These are phyloP conservation scores for Hydrozoanthus gracilis DNA, from an alignment of 92 coral and sea anemone genomes.

Conservation along the genomic window DNA sequence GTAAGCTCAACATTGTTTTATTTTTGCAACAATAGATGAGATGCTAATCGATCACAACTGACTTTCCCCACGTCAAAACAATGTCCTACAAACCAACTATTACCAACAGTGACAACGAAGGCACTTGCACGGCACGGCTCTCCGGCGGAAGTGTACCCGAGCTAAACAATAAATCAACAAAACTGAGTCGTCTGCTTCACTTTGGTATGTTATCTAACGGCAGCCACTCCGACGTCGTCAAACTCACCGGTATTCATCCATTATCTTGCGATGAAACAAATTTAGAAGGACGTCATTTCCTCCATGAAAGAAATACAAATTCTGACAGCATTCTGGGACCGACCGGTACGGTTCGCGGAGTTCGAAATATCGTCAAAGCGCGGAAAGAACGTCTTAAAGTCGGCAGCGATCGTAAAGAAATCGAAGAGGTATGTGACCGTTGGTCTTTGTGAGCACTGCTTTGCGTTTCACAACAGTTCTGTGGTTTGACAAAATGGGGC, in stretches of 20 bases:
- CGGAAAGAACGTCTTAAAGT: slow-evolving; percentile 67
- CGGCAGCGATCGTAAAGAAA: slow-evolving; percentile 38
- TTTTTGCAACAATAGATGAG: slow-evolving; percentile 35
- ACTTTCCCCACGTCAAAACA: slow-evolving; percentile 29
- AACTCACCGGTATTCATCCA: slow-evolving; percentile 18
- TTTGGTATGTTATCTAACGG: slow-evolving; percentile 15
- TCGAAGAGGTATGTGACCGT: slow-evolving; percentile 57
- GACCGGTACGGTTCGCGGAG: slow-evolving; percentile 94
- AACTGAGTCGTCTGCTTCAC: slow-evolving; percentile 5
- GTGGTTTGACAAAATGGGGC: slow-evolving; percentile 10
- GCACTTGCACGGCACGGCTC: neutral
- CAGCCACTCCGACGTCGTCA: slow-evolving; percentile 13
- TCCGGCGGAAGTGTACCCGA: neutral
- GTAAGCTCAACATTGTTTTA: neutral
- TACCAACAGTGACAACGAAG: slow-evolving; percentile 10
- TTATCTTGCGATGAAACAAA: slow-evolving; percentile 11
- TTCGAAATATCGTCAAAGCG: slow-evolving; percentile 84
- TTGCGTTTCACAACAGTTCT: slow-evolving; percentile 33
- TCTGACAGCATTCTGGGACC: slow-evolving; percentile 75
- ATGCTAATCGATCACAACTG: slow-evolving; percentile 22
- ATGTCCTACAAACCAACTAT: slow-evolving; percentile 24
- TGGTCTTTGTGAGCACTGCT: neutral
- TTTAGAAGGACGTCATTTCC: neutral
- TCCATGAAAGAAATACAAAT: slow-evolving; percentile 3
- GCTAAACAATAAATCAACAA: neutral